Conservation (phyloP, 2,113 vertebrate genomes). For the Lota lota region DNA sequence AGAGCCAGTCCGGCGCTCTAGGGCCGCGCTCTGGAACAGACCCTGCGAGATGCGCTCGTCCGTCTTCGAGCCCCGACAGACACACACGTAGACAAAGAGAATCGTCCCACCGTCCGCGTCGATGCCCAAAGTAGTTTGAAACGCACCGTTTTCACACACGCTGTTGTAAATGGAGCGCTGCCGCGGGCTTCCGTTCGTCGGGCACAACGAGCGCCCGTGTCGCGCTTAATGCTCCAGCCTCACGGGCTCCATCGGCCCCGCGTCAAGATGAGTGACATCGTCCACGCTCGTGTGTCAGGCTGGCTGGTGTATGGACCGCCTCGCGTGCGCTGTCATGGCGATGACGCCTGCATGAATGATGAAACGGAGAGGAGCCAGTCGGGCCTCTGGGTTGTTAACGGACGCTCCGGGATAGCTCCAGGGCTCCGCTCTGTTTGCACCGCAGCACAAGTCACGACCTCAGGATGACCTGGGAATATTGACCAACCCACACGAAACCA, state of each 20-base stretch:
- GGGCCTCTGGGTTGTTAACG: slow-evolving; percentile 52
- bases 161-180: background rate
- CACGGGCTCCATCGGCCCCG: slow-evolving; percentile 57
- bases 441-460: slow-evolving; percentile 52
- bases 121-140: no score
- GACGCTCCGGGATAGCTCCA: slow-evolving; percentile 38
- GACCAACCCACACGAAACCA: slow-evolving; percentile 6
- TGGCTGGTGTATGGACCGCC: slow-evolving; percentile 50
- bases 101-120: no score
- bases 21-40: no score
- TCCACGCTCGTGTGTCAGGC: slow-evolving; percentile 58
- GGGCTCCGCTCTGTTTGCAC: slow-evolving; percentile 46
- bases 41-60: no score
- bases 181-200: slow-evolving; percentile 27
- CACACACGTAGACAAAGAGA: no score
- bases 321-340: slow-evolving; percentile 51
- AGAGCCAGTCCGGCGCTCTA: no score
- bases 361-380: slow-evolving; percentile 61
- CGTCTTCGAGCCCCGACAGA: no score
- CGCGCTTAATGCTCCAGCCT: slow-evolving; percentile 62
- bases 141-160: no score
- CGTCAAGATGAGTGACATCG: slow-evolving; percentile 54
- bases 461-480: slow-evolving; percentile 28
- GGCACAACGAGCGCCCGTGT: slow-evolving; percentile 63
- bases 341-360: slow-evolving; percentile 67